phyloP scores from a whole-genome alignment of 1,140 invertebrate genomes.

The Bilobella aurantiaca region DNA sequence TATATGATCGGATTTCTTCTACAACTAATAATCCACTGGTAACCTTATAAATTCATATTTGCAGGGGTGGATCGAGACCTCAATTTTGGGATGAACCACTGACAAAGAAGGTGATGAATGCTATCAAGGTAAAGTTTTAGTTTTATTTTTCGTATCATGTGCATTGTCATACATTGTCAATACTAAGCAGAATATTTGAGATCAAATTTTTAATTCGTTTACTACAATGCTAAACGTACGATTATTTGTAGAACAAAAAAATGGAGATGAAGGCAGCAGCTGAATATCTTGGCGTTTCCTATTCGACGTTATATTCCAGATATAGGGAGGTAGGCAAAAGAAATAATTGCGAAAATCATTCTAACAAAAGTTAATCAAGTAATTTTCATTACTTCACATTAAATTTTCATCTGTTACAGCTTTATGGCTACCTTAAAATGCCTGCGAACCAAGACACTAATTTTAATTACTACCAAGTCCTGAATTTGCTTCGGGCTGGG shows the following conservation, averaged over 20 bases:
- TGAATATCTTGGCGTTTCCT: constrained; percentile 32
- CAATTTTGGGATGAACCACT: constrained; percentile 85
- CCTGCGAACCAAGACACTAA: constrained; percentile 34
- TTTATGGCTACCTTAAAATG: constrained; percentile 35
- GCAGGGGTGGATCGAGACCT: constrained; percentile 57
- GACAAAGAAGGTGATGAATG: constrained; percentile 71
- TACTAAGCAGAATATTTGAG: no score
- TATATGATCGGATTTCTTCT: constrained; percentile 9
- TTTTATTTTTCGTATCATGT: no score
- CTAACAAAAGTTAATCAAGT: not conserved
- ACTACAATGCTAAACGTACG: not conserved
- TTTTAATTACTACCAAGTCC: constrained; percentile 33
- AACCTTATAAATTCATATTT: constrained; percentile 3
- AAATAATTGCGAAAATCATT: no score
- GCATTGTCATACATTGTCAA: no score
- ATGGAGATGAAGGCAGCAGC: constrained; percentile 79
- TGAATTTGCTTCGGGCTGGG: constrained; percentile 35
- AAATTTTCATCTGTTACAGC: constrained; percentile 18
- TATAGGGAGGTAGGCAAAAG: constrained; percentile 36
- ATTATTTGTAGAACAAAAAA: constrained; percentile 56
- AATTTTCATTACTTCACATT: constrained; percentile 1
- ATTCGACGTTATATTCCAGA: constrained; percentile 35
- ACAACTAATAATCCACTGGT: not conserved
- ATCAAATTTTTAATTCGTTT: not conserved
- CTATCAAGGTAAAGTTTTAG: constrained; percentile 52